A percentile compares a stretch with the other conserved stretches of the same genome.
Conservation (phyloP, 2,888 invertebrate genomes). For the Drosophila cognata region DNA sequence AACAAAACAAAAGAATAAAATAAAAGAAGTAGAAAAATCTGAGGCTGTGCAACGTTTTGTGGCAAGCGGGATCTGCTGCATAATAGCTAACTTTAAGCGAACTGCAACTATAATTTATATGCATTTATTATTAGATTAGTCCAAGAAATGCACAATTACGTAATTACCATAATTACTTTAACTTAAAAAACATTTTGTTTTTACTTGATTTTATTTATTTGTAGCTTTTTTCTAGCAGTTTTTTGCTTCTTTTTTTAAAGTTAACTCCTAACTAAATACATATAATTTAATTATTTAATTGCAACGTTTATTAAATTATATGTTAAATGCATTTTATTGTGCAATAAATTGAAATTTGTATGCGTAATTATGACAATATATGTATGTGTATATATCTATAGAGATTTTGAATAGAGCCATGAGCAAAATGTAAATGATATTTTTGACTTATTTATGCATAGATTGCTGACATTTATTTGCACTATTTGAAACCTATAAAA, state of each 20-base stretch:
- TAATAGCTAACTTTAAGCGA: neutral
- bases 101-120: neutral
- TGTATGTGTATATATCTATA: neutral
- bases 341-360: neutral
- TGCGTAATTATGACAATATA: neutral
- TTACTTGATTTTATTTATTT: neutral
- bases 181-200: neutral
- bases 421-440: neutral
- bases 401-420: neutral
- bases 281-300: neutral
- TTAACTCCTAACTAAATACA: neutral
- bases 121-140: neutral
- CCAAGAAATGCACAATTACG: neutral
- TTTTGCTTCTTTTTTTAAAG: neutral
- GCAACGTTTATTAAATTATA: neutral
- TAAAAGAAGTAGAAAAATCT: constrained; percentile 5
- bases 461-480: neutral
- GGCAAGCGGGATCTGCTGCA: neutral
- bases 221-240: neutral
- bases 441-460: neutral
- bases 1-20: constrained; percentile 19
- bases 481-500: neutral
- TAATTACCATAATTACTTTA: too few species aligned
- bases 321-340: neutral
- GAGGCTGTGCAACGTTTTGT: constrained; percentile 39